Base-by-base conservation (phyloP, 2,888 invertebrate genomes). In the Chalcis sispes region DNA sequence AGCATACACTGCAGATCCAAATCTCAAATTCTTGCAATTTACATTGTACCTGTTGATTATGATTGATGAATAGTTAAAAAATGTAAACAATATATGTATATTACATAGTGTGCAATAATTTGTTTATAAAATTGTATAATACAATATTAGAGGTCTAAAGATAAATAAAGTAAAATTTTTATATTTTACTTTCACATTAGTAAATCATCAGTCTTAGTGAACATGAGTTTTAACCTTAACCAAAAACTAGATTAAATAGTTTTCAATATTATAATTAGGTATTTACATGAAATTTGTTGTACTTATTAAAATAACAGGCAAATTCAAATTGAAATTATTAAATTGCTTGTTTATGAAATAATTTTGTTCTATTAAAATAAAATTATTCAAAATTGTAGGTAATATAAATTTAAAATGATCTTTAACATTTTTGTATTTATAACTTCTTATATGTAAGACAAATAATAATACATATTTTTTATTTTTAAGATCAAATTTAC, bases 211-310 rank as follows among this genome's bases (percentile, higher is more conserved):
- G 56, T 61, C 25, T 73, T 52, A 54, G 8, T 18, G 18, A 54
- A 7, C 46, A 27, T 23, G 25, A 52, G 4, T 64, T 58, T 59
- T 42, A 18, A 40, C 64, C 75, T 71, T 75, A 75, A 75, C 70
- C 70, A 70, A 70, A 70, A 75, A 65, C 10, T 69, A 48, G 36
- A 5, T 20, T 4, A 62, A 58, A 50, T n/a, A 61, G 20, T 29
- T 50, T 46, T 72, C 2, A n/a, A 32, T n/a, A 58, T 58, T 48
- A 20, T n/a, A 42, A 29, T 69, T 7, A 25, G 27, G 27, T 62
- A 48, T 48, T 69, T 56, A 62, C 40, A 59, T 52, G 50, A 66
- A 66, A 59, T 52, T 36, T 36, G 48, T 18, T 58, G 29, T 59
- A 54, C 23, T 50, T 18, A 29, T 0, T 27, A 23, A 46, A 18